These are phyloP conservation scores for Stichopus chloronotus DNA, from an alignment of 35 echinoderm and acorn worm species.

Conservation along the genomic window DNA sequence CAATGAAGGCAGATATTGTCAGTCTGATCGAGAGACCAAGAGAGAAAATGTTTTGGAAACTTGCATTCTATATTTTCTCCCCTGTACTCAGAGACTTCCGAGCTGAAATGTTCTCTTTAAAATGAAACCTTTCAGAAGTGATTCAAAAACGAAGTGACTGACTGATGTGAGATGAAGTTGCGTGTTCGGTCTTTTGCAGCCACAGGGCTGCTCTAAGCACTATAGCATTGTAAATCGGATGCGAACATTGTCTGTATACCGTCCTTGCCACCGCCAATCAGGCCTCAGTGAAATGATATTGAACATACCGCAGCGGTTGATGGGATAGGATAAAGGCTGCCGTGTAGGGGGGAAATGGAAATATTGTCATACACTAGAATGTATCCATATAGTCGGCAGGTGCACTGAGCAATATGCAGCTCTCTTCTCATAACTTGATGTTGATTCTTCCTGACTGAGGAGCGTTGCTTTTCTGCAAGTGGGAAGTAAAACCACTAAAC, in stretches of 20 bases:
- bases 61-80: too few species aligned
- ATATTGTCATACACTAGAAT: not conserved
- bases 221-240: not conserved
- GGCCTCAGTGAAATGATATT: not conserved
- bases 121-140: not conserved
- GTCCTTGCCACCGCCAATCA: not conserved
- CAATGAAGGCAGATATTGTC: too few species aligned
- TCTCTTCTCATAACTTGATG: not conserved
- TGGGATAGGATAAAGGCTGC: not conserved
- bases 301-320: constrained; percentile 9
- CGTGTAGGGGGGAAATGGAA: not conserved
- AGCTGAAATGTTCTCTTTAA: not conserved
- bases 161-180: not conserved
- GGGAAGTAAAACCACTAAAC: not conserved
- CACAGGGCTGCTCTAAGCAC: too few species aligned
- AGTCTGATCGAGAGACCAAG: too few species aligned
- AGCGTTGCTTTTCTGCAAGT: not conserved
- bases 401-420: not conserved
- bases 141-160: not conserved
- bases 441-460: not conserved
- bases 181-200: not conserved
- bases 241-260: not conserved
- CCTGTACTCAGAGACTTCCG: too few species aligned
- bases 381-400: constrained; percentile 1
- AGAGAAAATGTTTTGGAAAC: too few species aligned